Percentiles rank a stretch among this genome's conserved stretches.
Conservation (phyloP, 2,113 vertebrate genomes). For the Stigmatopora argus region DNA sequence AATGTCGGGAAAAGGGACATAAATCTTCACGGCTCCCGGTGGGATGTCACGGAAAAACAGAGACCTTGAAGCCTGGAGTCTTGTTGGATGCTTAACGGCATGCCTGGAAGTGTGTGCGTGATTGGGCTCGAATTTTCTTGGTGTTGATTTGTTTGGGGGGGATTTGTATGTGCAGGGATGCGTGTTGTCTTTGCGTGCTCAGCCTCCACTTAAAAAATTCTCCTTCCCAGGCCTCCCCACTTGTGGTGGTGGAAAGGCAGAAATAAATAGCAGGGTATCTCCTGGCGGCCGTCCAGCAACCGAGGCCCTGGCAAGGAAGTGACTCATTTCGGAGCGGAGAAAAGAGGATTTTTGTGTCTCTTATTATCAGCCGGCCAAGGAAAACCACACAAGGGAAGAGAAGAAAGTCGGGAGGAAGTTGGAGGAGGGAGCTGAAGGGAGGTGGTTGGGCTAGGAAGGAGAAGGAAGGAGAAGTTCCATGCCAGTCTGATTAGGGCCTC, state of each 20-base stretch:
- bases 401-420: constrained; percentile 49
- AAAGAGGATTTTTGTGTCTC: constrained; percentile 74
- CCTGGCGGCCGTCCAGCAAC: constrained; percentile 69
- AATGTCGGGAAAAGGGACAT: constrained; percentile 55
- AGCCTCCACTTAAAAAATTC: constrained; percentile 45
- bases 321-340: constrained; percentile 73
- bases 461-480: constrained; percentile 3
- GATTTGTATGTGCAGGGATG: constrained; percentile 30
- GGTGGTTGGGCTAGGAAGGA: constrained; percentile 48
- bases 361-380: constrained; percentile 82
- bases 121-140: constrained; percentile 31
- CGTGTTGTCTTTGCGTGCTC: constrained; percentile 20
- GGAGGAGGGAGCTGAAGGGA: constrained; percentile 35
- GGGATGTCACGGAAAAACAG: constrained; percentile 60
- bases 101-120: constrained; percentile 46
- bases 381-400: constrained; percentile 72
- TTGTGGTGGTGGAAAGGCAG: constrained; percentile 70
- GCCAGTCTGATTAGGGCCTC: constrained; percentile 26
- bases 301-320: constrained; percentile 71
- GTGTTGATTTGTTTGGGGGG: constrained; percentile 16
- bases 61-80: constrained; percentile 56
- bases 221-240: constrained; percentile 63
- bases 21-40: constrained; percentile 57
- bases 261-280: constrained; percentile 78
- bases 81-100: constrained; percentile 68